Evolutionary conservation across 2,797 vertebrate species (phyloP), one percentile per base, ranked within the genome.

Genomic region (Neopelma chrysocephalum): DNA sequence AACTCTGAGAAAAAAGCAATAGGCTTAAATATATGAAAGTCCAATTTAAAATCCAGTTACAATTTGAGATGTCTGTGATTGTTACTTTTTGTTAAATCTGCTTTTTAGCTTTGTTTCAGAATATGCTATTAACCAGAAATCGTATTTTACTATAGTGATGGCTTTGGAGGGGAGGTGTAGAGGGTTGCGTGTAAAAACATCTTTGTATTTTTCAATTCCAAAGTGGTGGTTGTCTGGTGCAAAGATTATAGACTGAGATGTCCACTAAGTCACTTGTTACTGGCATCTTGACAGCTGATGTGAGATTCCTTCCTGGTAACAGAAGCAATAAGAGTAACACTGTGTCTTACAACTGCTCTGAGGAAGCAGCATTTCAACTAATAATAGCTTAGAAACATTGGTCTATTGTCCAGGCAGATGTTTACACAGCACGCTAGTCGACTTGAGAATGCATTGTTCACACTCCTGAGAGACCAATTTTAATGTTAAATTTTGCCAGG

Each of bases 41-140:
- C 19, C 31, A 43, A 0, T 53, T 64, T 82, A 89, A 87, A 84
- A 69, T 32, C 3, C 14, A 25, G 11, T 56, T 8, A 31, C 92
- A 11, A 54, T 51, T 78, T 45, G 21, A 75, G 42, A 75, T 56
- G 40, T 23, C 65, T 64, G 0, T 43, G 34, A 27, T 20, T 51
- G 9, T 80, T 57, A 62, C 21, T 51, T 66, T 72, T 51, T 81
- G 4, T 53, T 82, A 62, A 64, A 72, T 72, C 17, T 57, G 12
- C 0, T 15, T 32, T 88, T 73, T 83, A 58, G 43, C 23, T 89
- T 69, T 75, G 18, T 43, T 90, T 48, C 9, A 54, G 71, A 62
- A 72, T 31, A 43, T 0, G 0, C 10, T 43, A 6, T 87, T 75
- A 82, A 50, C 29, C 36, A 58, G 20, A 3, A 3, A 38, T 60